A percentile compares a stretch with the other conserved stretches of the same genome.
These are phyloP conservation scores for Gopherus flavomarginatus DNA, from an alignment of 2,113 vertebrate species.

Conservation along the genomic window DNA sequence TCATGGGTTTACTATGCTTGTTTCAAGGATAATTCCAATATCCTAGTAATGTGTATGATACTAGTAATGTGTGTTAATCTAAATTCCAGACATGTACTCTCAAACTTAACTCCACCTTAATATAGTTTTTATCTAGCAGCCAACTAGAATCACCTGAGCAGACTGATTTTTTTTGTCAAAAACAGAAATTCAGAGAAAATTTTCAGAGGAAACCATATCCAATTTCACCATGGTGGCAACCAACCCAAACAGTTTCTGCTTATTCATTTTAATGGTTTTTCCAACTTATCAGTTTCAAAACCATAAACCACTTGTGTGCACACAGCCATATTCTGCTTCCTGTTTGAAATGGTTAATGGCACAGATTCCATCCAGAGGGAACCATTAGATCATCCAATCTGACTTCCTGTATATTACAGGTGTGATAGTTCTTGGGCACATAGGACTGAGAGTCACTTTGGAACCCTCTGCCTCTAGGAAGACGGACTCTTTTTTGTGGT, in stretches of 20 bases:
- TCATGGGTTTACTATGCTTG: slow-evolving; percentile 24
- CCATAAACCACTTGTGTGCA: background rate
- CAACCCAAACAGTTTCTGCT: slow-evolving; percentile 13
- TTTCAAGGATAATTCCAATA: slow-evolving; percentile 39
- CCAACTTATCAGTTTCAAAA: background rate
- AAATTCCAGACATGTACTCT: slow-evolving; percentile 18
- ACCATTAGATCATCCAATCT: background rate
- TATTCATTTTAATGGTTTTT: slow-evolving; percentile 29
- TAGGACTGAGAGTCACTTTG: no score
- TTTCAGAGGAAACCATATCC: slow-evolving; percentile 22
- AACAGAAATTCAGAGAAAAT: slow-evolving; percentile 46
- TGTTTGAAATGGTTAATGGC: slow-evolving; percentile 13
- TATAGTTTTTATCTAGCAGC: slow-evolving; percentile 11
- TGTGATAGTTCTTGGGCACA: no score
- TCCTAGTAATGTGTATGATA: background rate
- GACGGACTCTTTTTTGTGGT: no score
- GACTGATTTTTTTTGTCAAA: slow-evolving; percentile 20
- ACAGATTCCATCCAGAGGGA: background rate
- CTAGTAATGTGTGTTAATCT: background rate
- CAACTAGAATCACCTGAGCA: slow-evolving; percentile 42
- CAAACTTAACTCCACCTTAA: slow-evolving; percentile 38
- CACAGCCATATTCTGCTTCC: background rate
- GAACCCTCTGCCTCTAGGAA: no score
- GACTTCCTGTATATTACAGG: background rate
- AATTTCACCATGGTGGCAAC: background rate